These are phyloP conservation scores for Toxotes chatareus DNA, from an alignment of 2,113 vertebrate species.

Conservation along the genomic window DNA sequence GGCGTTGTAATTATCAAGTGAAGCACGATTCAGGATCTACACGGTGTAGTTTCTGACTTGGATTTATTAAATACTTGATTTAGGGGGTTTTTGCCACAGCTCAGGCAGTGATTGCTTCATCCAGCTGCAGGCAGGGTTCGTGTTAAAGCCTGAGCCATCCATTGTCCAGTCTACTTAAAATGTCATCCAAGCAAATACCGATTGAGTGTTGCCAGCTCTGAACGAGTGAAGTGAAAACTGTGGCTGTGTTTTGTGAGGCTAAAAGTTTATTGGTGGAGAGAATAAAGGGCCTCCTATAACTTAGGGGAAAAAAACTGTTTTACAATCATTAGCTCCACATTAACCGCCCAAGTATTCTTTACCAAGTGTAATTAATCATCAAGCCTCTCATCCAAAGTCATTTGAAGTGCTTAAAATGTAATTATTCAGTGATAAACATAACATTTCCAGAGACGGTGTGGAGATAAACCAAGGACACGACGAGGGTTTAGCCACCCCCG, in stretches of 20 bases:
- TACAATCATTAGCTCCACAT: slow-evolving; percentile 70
- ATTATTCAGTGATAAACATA: slow-evolving; percentile 80
- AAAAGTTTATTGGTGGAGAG: slow-evolving; percentile 15
- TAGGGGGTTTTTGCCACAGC: not conserved
- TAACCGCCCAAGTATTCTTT: slow-evolving; percentile 66
- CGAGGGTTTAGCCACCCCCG: slow-evolving; percentile 53
- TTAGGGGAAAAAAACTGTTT: slow-evolving; percentile 24
- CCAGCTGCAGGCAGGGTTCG: not conserved
- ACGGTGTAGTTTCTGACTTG: not conserved
- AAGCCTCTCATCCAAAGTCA: slow-evolving; percentile 71
- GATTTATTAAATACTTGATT: not conserved
- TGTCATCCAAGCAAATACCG: not conserved
- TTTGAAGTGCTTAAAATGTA: slow-evolving; percentile 82
- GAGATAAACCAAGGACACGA: slow-evolving; percentile 63
- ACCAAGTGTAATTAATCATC: slow-evolving; percentile 78
- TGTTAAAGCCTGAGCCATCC: not conserved
- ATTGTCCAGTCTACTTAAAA: not conserved
- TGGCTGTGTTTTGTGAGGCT: not conserved
- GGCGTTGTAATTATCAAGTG: not conserved
- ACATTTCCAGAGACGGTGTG: slow-evolving; percentile 65
- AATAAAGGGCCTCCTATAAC: slow-evolving; percentile 35
- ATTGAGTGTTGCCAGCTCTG: not conserved
- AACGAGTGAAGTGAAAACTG: not conserved
- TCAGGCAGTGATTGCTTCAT: slow-evolving; percentile 1
- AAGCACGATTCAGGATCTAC: not conserved